phyloP scores from a whole-genome alignment of 2,797 vertebrate genomes.

The Acanthurus lineatus region DNA sequence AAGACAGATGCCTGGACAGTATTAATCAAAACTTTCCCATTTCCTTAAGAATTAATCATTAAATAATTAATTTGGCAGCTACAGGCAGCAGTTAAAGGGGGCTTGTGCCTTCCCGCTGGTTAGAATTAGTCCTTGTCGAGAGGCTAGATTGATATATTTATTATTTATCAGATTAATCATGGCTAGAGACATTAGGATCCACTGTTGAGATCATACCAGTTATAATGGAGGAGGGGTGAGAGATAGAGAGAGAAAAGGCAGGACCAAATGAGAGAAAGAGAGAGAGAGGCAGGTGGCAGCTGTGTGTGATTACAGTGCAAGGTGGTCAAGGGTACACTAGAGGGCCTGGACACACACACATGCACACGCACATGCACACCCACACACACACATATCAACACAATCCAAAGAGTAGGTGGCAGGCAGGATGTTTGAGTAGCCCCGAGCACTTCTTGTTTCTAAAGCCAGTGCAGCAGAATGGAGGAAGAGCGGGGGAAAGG shows the following conservation, averaged over 20 bases:
- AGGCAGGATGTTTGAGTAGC: constrained; percentile 69
- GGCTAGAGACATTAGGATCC: constrained; percentile 93
- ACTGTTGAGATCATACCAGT: constrained; percentile 84
- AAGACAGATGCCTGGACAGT: constrained; percentile 92
- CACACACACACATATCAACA: constrained; percentile 43
- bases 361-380: constrained; percentile 48
- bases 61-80: constrained; percentile 99
- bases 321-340: constrained; percentile 82
- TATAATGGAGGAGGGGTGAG: constrained; percentile 64
- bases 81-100: constrained; percentile 95
- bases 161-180: constrained; percentile 99
- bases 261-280: constrained; percentile 34
- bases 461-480: constrained; percentile 67
- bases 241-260: constrained; percentile 35
- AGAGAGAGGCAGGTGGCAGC: constrained; percentile 78
- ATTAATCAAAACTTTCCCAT: constrained; percentile 99
- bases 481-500: constrained; percentile 41
- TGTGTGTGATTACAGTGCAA: constrained; percentile 84
- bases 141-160: constrained; percentile 99
- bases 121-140: constrained; percentile 99
- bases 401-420: constrained; percentile 65
- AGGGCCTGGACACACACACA: constrained; percentile 69
- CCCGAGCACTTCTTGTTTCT: constrained; percentile 78
- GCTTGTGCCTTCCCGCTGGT: constrained; percentile 95
- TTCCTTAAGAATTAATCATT: constrained; percentile 99